A percentile compares a stretch with the other conserved stretches of the same genome.
Conservation (phyloP, 1,140 invertebrate genomes). For the Potamilus streckersoni region DNA sequence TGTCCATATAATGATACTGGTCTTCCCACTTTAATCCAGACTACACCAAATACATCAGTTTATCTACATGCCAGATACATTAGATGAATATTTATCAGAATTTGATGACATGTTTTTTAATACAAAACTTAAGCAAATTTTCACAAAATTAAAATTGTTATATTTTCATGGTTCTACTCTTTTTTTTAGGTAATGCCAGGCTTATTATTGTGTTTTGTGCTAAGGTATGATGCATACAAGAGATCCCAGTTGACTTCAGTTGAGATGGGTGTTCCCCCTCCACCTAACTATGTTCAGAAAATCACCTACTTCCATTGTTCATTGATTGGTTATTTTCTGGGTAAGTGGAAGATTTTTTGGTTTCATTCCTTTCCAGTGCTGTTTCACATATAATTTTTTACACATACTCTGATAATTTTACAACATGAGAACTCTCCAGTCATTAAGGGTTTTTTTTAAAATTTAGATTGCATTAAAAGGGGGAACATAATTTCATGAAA, state of each 20-base stretch:
- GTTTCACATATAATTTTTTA: too few species aligned
- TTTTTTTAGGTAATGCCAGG: constrained; percentile 87
- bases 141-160: not conserved
- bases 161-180: not conserved
- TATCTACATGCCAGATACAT: not conserved
- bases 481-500: not conserved
- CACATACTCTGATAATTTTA: too few species aligned
- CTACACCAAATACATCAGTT: too few species aligned
- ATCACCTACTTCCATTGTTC: constrained; percentile 95
- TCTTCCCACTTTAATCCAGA: too few species aligned
- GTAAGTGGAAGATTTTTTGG: constrained; percentile 45
- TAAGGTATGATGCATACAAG: constrained; percentile 95
- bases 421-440: too few species aligned
- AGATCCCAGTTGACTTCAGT: constrained; percentile 81
- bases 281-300: constrained; percentile 70
- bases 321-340: constrained; percentile 95
- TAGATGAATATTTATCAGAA: not conserved
- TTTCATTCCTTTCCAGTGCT: too few species aligned
- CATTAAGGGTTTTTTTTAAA: too few species aligned
- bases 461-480: too few species aligned
- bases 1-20: too few species aligned
- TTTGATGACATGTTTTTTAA: not conserved
- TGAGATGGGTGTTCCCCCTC: constrained; percentile 83
- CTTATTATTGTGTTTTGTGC: constrained; percentile 92
- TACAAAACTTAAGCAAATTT: not conserved